Evolutionary conservation across 2,888 invertebrate species (phyloP).

Genomic region (Cheilosia pagana): DNA sequence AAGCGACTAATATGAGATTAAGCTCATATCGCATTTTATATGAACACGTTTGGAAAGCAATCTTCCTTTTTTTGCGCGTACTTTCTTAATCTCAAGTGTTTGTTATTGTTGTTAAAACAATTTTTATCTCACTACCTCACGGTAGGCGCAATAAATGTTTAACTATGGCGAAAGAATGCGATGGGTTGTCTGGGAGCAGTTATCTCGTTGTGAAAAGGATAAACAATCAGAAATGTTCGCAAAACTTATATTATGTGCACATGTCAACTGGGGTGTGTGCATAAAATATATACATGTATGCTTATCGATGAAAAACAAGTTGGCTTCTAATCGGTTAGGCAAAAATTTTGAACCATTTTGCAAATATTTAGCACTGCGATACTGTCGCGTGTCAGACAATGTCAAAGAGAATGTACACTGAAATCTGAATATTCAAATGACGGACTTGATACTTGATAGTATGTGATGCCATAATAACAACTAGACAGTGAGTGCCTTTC

Average conservation of each 20-base stretch:
- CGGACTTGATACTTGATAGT: not conserved
- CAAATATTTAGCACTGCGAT: constrained; percentile 15
- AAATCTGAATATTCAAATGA: not conserved
- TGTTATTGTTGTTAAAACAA: constrained; percentile 4
- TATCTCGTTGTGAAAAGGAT: constrained; percentile 5
- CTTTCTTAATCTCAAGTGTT: constrained; percentile 52
- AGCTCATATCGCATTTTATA: constrained; percentile 58
- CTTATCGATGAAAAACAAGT: constrained; percentile 14
- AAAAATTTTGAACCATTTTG: too few relatives aligned
- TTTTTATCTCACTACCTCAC: constrained; percentile 35
- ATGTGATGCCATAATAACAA: constrained; percentile 3
- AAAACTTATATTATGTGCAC: not conserved
- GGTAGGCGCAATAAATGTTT: constrained; percentile 36
- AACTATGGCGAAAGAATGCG: constrained; percentile 42
- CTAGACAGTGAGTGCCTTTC: not conserved
- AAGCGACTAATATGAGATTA: constrained; percentile 63
- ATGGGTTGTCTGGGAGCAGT: constrained; percentile 10
- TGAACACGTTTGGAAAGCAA: constrained; percentile 19
- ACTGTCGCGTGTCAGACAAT: constrained; percentile 36
- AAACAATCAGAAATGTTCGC: constrained; percentile 9
- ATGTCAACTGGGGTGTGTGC: not conserved
- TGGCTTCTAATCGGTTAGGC: not conserved
- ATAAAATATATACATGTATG: not conserved
- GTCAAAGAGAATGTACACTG: not conserved
- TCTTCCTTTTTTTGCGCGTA: constrained; percentile 1